A percentile compares a stretch with the other conserved stretches of the same genome.
phyloP scores from a whole-genome alignment of 2,888 invertebrate genomes.

The Ichneumoninae sp. region DNA sequence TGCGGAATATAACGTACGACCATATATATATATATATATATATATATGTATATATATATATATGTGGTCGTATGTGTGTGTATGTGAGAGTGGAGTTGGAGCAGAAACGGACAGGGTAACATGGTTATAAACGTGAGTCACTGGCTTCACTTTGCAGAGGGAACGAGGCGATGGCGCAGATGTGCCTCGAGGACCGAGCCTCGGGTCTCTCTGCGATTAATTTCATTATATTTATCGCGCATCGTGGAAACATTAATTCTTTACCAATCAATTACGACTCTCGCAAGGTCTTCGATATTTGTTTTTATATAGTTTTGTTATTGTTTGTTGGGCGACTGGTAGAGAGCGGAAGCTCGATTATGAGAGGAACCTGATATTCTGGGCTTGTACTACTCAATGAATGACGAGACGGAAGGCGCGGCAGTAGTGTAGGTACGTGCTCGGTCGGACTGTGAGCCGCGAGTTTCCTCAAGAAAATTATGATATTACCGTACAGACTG shows the following conservation, averaged over 20 bases:
- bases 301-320: background rate
- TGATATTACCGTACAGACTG: slow-evolving; percentile 20
- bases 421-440: slow-evolving; percentile 55
- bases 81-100: slow-evolving; percentile 1
- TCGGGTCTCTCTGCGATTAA: slow-evolving; percentile 45
- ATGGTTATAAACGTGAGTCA: slow-evolving; percentile 10
- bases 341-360: slow-evolving; percentile 33
- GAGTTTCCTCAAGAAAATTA: slow-evolving; percentile 52
- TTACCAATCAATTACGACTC: background rate
- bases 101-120: slow-evolving; percentile 54
- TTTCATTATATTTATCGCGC: slow-evolving; percentile 36
- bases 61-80: background rate
- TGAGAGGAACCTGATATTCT: slow-evolving; percentile 31
- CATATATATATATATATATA: slow-evolving; percentile 31
- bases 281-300: background rate
- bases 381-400: slow-evolving; percentile 46
- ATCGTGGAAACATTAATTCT: slow-evolving; percentile 18
- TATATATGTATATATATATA: slow-evolving; percentile 33
- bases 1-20: slow-evolving; percentile 48
- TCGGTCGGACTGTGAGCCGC: slow-evolving; percentile 47
- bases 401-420: slow-evolving; percentile 41
- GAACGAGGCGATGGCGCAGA: slow-evolving; percentile 19
- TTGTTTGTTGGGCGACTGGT: background rate
- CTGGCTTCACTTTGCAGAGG: slow-evolving; percentile 26
- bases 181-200: background rate